Percentiles rank a stretch among this genome's conserved stretches.
Evolutionary conservation across 2,797 vertebrate species (phyloP).

Genomic region (Liparis tanakae): DNA sequence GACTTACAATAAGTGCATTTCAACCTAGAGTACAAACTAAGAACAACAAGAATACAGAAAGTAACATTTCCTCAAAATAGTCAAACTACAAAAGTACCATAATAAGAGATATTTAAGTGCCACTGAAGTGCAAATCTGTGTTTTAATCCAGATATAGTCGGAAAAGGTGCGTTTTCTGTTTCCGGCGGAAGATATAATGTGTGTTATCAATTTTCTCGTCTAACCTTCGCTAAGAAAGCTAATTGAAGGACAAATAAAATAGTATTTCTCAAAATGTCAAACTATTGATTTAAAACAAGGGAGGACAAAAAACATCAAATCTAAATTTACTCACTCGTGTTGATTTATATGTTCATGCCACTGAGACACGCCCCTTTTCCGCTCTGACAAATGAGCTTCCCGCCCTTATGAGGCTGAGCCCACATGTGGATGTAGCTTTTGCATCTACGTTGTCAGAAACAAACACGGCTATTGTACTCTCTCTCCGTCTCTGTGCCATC

Average conservation of each 20-base stretch:
- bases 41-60: no score
- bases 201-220: background rate
- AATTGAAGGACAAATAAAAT: background rate
- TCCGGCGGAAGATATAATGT: no score
- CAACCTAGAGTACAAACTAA: no score
- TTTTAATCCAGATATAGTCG: no score
- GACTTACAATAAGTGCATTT: no score
- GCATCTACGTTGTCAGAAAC: slow-evolving; percentile 48
- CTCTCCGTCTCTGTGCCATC: slow-evolving; percentile 51
- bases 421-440: slow-evolving; percentile 26
- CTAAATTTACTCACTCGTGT: background rate
- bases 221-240: background rate
- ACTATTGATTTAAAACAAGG: background rate
- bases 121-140: no score
- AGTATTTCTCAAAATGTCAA: background rate
- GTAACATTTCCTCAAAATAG: no score
- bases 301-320: background rate
- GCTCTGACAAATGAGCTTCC: slow-evolving; percentile 20
- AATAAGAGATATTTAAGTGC: no score
- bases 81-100: no score
- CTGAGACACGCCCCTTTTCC: background rate
- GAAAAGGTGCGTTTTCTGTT: no score
- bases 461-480: slow-evolving; percentile 61
- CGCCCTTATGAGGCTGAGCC: slow-evolving; percentile 27
- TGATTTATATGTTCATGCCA: background rate